Evolutionary conservation across 2,888 invertebrate species (phyloP), one percentile per base, ranked within the genome.

Genomic region (Drosophila kanekoi): DNA sequence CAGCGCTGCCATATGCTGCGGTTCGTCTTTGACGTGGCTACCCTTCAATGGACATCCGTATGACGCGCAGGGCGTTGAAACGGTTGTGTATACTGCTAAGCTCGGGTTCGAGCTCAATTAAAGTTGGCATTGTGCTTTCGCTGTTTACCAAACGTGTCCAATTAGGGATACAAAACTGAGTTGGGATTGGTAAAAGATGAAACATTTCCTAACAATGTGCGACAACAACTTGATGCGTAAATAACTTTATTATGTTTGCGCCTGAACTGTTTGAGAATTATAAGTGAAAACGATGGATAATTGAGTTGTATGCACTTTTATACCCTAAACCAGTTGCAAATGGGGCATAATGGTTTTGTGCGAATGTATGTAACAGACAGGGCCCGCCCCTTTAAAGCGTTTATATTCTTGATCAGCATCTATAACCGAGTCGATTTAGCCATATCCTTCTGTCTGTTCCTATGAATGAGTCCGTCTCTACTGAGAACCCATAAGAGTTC

Each of bases 1-100:
- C 53, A 59, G 68, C 47, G 47, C 23, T 64, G 67, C 61, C 74
- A 62, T 53, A 33, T 66, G 43, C 72, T 66, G 66, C 43, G 47
- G 52, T 37, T 35, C 35, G 20, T 41, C 28, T 52, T 45, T 58
- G 53, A 32, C 43, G 52, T n/a, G 35, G 57, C 16, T 28, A 18
- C 38, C 43, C 72, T 43, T 35, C 52, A 51, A 47, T 59, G 14
- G 18, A 20, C 33, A 57, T n/a, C n/a, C n/a, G n/a, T 14, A 10
- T 35, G 1, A 0, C 9, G 1, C 10, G n/a, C 28, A 32, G 49
- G 54, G 43, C 20, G 53, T n/a, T 23, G 11, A 59, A 53, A 60
- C 13, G 41, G 35, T 51, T 66, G 13, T 18, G 23, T 18, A n/a
- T 16, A 43, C 10, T 13, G 14, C 23, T 23, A 23, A 23, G 10